Evolutionary conservation across 2,888 invertebrate species (phyloP).

Genomic region (Chymomyza caudatula): DNA sequence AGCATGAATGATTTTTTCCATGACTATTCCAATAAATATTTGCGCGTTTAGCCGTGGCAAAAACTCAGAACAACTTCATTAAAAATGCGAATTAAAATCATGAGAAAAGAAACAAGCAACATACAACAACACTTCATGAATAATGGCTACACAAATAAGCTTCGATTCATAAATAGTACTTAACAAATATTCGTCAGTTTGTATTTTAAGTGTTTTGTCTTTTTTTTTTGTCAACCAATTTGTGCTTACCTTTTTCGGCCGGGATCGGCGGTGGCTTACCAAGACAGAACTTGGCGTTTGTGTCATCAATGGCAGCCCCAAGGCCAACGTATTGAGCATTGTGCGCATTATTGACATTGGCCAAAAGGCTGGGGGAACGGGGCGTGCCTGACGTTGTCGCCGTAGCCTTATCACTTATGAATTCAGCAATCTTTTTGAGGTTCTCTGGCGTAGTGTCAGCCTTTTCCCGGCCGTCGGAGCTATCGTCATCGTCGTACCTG

Average conservation of each 20-base stretch:
- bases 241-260: slow-evolving; percentile 67
- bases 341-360: slow-evolving; percentile 30
- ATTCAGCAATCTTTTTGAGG: slow-evolving; percentile 77
- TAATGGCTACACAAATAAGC: slow-evolving; percentile 21
- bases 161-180: neutral
- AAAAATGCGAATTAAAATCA: slow-evolving; percentile 55
- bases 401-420: slow-evolving; percentile 59
- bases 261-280: slow-evolving; percentile 66
- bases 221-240: neutral
- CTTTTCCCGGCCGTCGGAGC: slow-evolving; percentile 76
- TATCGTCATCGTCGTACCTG: slow-evolving; percentile 50
- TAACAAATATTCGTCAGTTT: too few species aligned
- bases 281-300: slow-evolving; percentile 67
- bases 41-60: slow-evolving; percentile 54
- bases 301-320: slow-evolving; percentile 70
- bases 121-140: slow-evolving; percentile 29
- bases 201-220: neutral
- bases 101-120: slow-evolving; percentile 34
- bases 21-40: slow-evolving; percentile 69
- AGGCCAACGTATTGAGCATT: slow-evolving; percentile 47
- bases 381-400: slow-evolving; percentile 6
- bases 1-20: slow-evolving; percentile 17
- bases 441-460: slow-evolving; percentile 77
- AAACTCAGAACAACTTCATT: slow-evolving; percentile 56
- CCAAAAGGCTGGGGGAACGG: neutral